Evolutionary conservation across 92 coral and sea anemone genomes (phyloP).

Genomic region (Actinostola sp.): DNA sequence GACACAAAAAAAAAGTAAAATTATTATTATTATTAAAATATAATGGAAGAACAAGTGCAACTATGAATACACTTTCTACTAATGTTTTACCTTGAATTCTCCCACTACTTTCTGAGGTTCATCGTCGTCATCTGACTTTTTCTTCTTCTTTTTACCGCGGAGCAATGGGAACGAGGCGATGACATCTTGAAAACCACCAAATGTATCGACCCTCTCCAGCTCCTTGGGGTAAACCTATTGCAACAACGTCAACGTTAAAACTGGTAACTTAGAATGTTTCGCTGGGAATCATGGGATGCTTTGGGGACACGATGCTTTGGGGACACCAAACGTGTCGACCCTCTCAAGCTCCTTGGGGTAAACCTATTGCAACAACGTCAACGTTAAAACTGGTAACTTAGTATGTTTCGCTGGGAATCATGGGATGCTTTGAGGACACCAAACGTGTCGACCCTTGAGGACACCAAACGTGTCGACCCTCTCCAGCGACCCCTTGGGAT

Average conservation of each 20-base stretch:
- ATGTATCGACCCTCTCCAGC: constrained; percentile 86
- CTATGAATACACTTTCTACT: neutral
- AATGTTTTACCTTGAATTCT: constrained; percentile 79
- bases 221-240: constrained; percentile 81
- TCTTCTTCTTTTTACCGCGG: constrained; percentile 86
- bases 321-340: constrained; percentile 79
- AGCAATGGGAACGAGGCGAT: constrained; percentile 78
- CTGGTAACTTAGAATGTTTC: too few species aligned
- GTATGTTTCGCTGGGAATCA: too few species aligned
- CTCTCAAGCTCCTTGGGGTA: constrained; percentile 89
- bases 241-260: neutral
- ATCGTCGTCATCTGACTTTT: constrained; percentile 80
- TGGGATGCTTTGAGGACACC: too few species aligned
- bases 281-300: too few species aligned
- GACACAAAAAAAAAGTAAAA: too few species aligned
- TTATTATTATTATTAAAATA: neutral
- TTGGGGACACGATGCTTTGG: too few species aligned
- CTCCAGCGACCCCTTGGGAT: constrained; percentile 86
- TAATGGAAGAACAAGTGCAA: neutral
- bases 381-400: neutral
- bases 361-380: constrained; percentile 45
- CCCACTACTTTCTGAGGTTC: constrained; percentile 80
- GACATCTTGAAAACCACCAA: constrained; percentile 80
- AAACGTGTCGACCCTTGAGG: too few species aligned
- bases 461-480: too few species aligned